These are phyloP conservation scores for Sinotaia quadrata DNA, from an alignment of 2,888 invertebrate species.

Conservation along the genomic window DNA sequence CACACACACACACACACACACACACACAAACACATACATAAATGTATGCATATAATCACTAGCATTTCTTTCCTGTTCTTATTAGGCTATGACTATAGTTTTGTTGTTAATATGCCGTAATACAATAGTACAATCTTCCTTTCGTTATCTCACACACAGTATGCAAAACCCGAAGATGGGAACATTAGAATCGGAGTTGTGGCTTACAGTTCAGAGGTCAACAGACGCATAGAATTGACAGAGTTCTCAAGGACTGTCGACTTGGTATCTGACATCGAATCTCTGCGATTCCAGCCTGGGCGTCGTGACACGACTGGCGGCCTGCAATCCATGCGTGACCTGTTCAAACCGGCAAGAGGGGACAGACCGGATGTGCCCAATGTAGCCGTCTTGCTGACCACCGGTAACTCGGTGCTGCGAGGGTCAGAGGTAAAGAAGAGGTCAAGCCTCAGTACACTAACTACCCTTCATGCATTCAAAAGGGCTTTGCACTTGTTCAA, in stretches of 20 bases:
- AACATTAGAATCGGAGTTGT: conserved; percentile 62
- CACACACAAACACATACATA: too few relatives aligned
- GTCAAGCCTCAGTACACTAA: too few relatives aligned
- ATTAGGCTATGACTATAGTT: too few relatives aligned
- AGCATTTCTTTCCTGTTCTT: too few relatives aligned
- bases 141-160: too few relatives aligned
- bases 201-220: conserved; percentile 66
- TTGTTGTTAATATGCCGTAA: too few relatives aligned
- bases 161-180: conserved; percentile 50
- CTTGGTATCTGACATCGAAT: conserved; percentile 8
- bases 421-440: conserved; percentile 3
- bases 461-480: too few relatives aligned
- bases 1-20: too few relatives aligned
- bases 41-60: too few relatives aligned
- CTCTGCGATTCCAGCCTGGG: conserved; percentile 24
- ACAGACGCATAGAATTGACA: conserved; percentile 11
- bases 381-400: conserved; percentile 48
- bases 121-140: too few relatives aligned
- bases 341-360: conserved; percentile 43
- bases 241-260: conserved; percentile 31
- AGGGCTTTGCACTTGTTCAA: too few relatives aligned
- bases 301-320: conserved; percentile 25
- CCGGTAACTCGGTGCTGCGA: conserved; percentile 50
- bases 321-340: conserved; percentile 37
- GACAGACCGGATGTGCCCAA: conserved; percentile 51